Evolutionary conservation across 2,888 invertebrate genomes (phyloP).

Genomic region (Ischnus inquisitorius): DNA sequence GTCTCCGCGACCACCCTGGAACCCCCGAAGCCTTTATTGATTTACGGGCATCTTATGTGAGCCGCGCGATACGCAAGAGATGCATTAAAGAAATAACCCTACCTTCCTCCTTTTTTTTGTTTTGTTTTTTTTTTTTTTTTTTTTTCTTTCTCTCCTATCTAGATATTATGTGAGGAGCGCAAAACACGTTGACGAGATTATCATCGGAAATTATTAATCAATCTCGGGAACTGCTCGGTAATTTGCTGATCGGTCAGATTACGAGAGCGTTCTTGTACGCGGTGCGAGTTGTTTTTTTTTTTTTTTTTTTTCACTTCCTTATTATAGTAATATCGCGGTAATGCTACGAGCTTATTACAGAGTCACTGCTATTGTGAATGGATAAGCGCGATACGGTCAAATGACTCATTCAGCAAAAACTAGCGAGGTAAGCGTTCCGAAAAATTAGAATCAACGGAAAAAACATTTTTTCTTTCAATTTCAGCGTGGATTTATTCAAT

Average conservation of each 20-base stretch:
- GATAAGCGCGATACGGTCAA: not conserved
- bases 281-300: slow-evolving; percentile 1
- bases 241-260: slow-evolving; percentile 42
- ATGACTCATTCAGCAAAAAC: not conserved
- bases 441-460: not conserved
- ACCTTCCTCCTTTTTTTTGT: not conserved
- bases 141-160: not conserved
- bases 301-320: not conserved
- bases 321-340: not conserved
- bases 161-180: not conserved
- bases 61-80: slow-evolving; percentile 42
- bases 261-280: not conserved
- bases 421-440: not conserved
- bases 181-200: slow-evolving; percentile 39
- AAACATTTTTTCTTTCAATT: not conserved
- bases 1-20: slow-evolving; percentile 44
- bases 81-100: slow-evolving; percentile 31
- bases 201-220: slow-evolving; percentile 57
- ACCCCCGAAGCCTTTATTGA: slow-evolving; percentile 43
- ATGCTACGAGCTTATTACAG: not conserved
- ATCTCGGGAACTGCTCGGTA: slow-evolving; percentile 20
- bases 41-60: slow-evolving; percentile 40
- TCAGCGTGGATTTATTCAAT: not conserved
- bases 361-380: not conserved
- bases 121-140: not conserved